phyloP scores from a whole-genome alignment of 2,888 invertebrate genomes.

The Adineta ricciae region DNA sequence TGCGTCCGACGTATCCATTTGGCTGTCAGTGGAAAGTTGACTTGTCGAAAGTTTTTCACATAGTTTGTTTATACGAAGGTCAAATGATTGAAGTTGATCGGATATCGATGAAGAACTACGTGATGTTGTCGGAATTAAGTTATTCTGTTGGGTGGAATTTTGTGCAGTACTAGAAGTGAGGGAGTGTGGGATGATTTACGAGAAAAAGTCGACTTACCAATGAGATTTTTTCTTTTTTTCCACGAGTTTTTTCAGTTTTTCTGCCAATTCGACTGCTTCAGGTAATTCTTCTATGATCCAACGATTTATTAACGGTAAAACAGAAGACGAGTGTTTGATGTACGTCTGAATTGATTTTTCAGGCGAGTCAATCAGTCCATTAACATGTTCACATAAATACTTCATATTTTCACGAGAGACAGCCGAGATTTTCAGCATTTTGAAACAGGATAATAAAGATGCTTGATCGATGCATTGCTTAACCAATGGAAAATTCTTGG shows the following conservation, averaged over 20 bases:
- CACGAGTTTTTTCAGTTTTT: neutral
- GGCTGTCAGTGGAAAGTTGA: neutral
- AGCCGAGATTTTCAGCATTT: neutral
- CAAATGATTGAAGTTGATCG: neutral
- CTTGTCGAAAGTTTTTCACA: neutral
- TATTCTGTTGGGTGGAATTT: neutral
- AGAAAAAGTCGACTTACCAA: neutral
- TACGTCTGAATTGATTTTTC: neutral
- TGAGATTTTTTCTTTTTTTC: slow-evolving; percentile 13
- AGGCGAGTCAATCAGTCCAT: neutral
- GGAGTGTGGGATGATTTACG: no score
- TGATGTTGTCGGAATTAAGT: neutral
- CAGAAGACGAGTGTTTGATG: slow-evolving; percentile 7
- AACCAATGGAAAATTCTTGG: neutral
- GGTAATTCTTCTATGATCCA: neutral
- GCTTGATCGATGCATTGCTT: neutral
- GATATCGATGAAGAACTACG: neutral
- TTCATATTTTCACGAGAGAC: neutral
- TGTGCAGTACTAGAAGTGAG: neutral
- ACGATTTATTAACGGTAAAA: neutral
- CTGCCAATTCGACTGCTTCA: neutral
- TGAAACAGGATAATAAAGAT: neutral
- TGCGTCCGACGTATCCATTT: neutral
- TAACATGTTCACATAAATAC: neutral
- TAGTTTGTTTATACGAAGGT: neutral